Evolutionary conservation across 2,888 invertebrate species (phyloP).

Genomic region (Tenthredo notha): DNA sequence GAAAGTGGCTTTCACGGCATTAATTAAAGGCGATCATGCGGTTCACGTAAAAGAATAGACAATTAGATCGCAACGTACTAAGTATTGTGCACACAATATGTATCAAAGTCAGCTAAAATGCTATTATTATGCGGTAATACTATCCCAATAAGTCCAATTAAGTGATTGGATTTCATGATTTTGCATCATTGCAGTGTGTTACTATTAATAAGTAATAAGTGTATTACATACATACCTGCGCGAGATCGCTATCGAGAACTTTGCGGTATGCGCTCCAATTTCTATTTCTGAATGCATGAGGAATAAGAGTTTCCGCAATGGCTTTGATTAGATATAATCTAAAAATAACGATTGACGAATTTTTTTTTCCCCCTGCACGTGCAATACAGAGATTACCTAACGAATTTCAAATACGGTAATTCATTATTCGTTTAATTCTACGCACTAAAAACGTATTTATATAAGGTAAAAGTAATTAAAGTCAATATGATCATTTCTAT

Average conservation of each 20-base stretch:
- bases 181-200: not conserved
- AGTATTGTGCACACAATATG: not conserved
- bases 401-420: not conserved
- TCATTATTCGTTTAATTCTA: not conserved
- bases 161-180: not conserved
- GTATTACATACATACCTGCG: not conserved
- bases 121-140: not conserved
- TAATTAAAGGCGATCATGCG: not conserved
- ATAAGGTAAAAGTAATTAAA: not conserved
- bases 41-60: not conserved
- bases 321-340: not conserved
- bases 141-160: not conserved
- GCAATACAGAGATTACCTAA: not conserved
- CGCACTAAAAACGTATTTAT: not conserved
- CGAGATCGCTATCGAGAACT: not conserved
- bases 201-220: not conserved
- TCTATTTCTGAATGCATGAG: not conserved
- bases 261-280: not conserved
- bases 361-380: not conserved
- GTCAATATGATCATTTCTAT: conserved; percentile 31
- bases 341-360: not conserved
- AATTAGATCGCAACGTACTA: not conserved
- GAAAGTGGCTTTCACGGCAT: not conserved
- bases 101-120: not conserved
- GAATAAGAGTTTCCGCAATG: not conserved